phyloP scores from a whole-genome alignment of 2,797 vertebrate species.

The Trematomus bernacchii region DNA sequence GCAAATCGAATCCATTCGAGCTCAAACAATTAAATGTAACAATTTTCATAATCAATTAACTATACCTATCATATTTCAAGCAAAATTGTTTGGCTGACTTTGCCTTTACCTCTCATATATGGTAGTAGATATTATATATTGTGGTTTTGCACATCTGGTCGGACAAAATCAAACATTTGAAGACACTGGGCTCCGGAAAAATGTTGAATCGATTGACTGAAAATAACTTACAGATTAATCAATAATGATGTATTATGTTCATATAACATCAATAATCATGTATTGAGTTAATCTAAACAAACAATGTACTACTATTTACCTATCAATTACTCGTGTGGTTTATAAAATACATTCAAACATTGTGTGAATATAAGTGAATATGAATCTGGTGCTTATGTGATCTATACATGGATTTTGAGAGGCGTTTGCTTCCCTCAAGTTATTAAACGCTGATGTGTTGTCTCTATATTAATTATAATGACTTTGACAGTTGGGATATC shows the following conservation, averaged over 20 bases:
- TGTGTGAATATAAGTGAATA: neutral
- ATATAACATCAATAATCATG: no score
- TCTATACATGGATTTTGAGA: neutral
- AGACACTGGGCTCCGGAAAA: neutral
- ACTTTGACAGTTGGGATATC: neutral
- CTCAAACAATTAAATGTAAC: neutral
- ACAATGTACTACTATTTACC: neutral
- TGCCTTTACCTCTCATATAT: neutral
- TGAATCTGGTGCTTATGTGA: neutral
- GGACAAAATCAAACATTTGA: neutral
- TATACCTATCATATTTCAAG: neutral
- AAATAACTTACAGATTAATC: conserved; percentile 2
- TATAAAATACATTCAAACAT: neutral
- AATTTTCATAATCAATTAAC: neutral
- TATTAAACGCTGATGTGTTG: neutral
- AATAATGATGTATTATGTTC: neutral
- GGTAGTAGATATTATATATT: neutral
- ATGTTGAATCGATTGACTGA: neutral
- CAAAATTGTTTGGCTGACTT: no score
- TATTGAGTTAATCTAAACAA: no score
- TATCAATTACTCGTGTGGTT: neutral
- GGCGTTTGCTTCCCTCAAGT: neutral
- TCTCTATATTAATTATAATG: neutral
- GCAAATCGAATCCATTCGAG: neutral
- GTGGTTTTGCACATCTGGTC: neutral